A percentile compares a stretch with the other conserved stretches of the same genome.
Conservation (phyloP, 1,140 invertebrate genomes). For the Aplysia californica region DNA sequence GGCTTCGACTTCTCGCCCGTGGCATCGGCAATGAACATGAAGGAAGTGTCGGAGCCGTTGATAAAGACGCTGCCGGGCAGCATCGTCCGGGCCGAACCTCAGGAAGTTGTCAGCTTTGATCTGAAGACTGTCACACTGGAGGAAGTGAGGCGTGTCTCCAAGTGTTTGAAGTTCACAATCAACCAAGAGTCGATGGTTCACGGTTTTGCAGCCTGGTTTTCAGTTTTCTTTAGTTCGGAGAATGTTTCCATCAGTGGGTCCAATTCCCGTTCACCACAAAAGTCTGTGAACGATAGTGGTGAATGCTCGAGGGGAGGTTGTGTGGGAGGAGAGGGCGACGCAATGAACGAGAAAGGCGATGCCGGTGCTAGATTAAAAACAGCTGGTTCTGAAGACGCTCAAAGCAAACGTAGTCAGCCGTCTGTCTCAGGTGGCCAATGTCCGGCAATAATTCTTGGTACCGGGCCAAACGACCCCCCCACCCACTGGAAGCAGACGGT, state of each 20-base stretch:
- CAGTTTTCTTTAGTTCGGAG: conserved; percentile 48
- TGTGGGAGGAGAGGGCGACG: too few relatives aligned
- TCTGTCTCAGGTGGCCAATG: neutral
- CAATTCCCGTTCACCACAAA: neutral
- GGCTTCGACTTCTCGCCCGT: conserved; percentile 61
- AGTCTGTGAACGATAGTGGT: too few relatives aligned
- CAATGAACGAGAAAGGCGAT: neutral
- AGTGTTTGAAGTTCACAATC: conserved; percentile 44
- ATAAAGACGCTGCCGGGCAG: conserved; percentile 40
- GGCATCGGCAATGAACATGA: conserved; percentile 31
- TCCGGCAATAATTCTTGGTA: conserved; percentile 34
- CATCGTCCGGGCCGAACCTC: conserved; percentile 41
- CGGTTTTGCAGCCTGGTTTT: conserved; percentile 63
- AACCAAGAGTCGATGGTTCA: conserved; percentile 44
- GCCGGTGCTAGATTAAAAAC: too few relatives aligned
- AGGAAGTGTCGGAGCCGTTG: conserved; percentile 48
- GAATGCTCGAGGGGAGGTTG: too few relatives aligned
- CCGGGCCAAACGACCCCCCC: conserved; percentile 70
- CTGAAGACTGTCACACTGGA: conserved; percentile 46
- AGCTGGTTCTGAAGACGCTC: too few relatives aligned
- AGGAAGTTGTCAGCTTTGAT: conserved; percentile 51
- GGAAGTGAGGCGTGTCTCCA: conserved; percentile 48
- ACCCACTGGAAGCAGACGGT: conserved; percentile 99
- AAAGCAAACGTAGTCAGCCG: neutral
- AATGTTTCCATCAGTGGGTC: neutral